Percentiles rank a stretch among this genome's conserved stretches.
These are phyloP conservation scores for Cantharis nigra DNA, from an alignment of 2,888 invertebrate genomes.

Conservation along the genomic window DNA sequence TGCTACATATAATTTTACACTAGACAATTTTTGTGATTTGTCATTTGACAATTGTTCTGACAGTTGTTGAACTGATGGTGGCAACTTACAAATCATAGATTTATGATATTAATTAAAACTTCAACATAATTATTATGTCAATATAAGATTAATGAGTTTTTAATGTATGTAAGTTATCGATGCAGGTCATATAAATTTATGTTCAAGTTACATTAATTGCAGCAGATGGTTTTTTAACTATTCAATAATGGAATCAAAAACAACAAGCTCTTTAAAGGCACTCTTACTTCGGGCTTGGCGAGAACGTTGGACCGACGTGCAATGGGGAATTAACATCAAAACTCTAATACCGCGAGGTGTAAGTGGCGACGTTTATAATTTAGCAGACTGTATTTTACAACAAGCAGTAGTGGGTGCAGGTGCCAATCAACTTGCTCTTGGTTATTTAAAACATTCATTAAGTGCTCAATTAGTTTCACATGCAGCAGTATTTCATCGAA, in stretches of 20 bases:
- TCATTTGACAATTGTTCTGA: too few relatives aligned
- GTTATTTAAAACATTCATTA: constrained; percentile 89
- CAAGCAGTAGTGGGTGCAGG: constrained; percentile 93
- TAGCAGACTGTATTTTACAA: constrained; percentile 91
- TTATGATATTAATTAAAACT: too few relatives aligned
- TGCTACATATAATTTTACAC: too few relatives aligned
- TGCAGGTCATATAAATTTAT: not conserved
- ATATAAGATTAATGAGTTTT: not conserved
- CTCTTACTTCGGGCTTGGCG: constrained; percentile 87
- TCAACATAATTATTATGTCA: too few relatives aligned
- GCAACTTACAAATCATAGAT: too few relatives aligned
- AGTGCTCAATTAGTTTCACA: constrained; percentile 91
- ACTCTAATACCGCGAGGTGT: constrained; percentile 88
- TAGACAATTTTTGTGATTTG: too few relatives aligned
- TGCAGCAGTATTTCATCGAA: constrained; percentile 84
- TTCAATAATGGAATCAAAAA: constrained; percentile 73
- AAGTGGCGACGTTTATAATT: constrained; percentile 89
- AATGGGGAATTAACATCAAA: constrained; percentile 96
- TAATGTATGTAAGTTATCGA: not conserved
- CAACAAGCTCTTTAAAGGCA: constrained; percentile 79
- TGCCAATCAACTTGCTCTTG: constrained; percentile 88
- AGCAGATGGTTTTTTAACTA: not conserved
- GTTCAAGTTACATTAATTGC: not conserved
- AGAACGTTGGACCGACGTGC: constrained; percentile 92
- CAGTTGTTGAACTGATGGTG: too few relatives aligned